Percentiles rank a stretch among this genome's conserved stretches.
These are phyloP conservation scores for Sebastes schlegelii DNA, from an alignment of 2,113 vertebrate species.

Conservation along the genomic window DNA sequence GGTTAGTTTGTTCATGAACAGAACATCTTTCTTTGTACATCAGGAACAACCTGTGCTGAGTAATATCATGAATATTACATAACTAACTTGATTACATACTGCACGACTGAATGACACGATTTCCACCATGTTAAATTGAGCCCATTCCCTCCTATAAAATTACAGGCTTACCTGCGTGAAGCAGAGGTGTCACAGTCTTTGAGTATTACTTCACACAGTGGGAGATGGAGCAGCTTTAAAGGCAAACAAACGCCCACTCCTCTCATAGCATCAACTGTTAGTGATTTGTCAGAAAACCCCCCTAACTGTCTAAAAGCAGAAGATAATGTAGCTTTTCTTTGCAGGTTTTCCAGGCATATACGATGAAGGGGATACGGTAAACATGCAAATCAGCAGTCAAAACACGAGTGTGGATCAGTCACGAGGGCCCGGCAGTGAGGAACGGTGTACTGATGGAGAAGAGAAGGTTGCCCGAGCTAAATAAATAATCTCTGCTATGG, in stretches of 20 bases:
- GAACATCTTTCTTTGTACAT: neutral
- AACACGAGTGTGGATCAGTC: slow-evolving; percentile 20
- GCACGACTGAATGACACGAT: slow-evolving; percentile 7
- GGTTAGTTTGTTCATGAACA: neutral
- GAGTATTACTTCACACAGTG: slow-evolving; percentile 20
- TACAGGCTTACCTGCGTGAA: neutral
- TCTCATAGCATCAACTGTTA: slow-evolving; percentile 16
- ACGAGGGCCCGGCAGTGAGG: neutral
- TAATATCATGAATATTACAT: neutral
- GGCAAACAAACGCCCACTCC: slow-evolving; percentile 8
- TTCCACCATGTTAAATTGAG: neutral
- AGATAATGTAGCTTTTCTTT: neutral
- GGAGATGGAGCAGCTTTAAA: slow-evolving; percentile 9
- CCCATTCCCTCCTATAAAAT: neutral
- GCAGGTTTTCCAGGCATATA: neutral
- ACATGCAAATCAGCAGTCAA: slow-evolving; percentile 30
- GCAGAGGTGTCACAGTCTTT: slow-evolving; percentile 7
- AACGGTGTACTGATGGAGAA: slow-evolving; percentile 18
- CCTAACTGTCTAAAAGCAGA: neutral
- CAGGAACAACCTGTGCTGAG: neutral
- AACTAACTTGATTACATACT: neutral
- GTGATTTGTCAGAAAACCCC: neutral
- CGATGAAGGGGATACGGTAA: neutral
- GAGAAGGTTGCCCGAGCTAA: slow-evolving; percentile 38
- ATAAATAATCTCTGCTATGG: slow-evolving; percentile 66